Conservation (phyloP, 1,140 invertebrate genomes). For the Drosophila kanapiae region DNA sequence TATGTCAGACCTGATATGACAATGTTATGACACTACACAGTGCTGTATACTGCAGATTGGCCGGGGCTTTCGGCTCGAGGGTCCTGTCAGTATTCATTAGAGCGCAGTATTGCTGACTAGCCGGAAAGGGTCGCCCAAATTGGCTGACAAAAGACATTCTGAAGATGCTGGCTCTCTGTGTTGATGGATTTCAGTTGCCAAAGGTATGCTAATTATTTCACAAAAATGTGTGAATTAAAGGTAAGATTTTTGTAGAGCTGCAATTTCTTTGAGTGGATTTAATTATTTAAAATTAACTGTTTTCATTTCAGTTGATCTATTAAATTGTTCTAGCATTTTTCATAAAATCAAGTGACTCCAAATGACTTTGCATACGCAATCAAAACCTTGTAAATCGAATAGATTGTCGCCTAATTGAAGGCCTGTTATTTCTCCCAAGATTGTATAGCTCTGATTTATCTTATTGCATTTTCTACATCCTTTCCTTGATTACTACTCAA, state of each 20-base stretch:
- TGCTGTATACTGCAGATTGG: conserved; percentile 21
- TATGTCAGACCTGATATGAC: conserved; percentile 56
- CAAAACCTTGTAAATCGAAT: background rate
- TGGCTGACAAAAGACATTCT: conserved; percentile 42
- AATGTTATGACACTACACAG: conserved; percentile 49
- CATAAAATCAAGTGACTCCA: too few species aligned
- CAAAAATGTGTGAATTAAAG: background rate
- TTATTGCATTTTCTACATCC: background rate
- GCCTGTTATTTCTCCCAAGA: background rate
- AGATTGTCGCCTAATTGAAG: background rate
- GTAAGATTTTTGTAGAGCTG: too few species aligned
- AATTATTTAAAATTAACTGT: background rate
- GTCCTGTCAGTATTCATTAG: conserved; percentile 29
- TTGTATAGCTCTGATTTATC: background rate
- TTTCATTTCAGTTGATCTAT: too few species aligned
- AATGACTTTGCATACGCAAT: background rate
- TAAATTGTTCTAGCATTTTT: too few species aligned
- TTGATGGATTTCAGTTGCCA: background rate
- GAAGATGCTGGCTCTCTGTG: conserved; percentile 1
- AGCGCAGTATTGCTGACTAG: conserved; percentile 32
- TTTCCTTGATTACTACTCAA: background rate
- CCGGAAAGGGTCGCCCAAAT: conserved; percentile 1
- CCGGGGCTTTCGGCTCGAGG: conserved; percentile 17
- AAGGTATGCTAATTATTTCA: background rate
- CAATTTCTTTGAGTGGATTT: background rate